Conservation (phyloP, 1,140 invertebrate species). For the Trigoniulus corallinus region DNA sequence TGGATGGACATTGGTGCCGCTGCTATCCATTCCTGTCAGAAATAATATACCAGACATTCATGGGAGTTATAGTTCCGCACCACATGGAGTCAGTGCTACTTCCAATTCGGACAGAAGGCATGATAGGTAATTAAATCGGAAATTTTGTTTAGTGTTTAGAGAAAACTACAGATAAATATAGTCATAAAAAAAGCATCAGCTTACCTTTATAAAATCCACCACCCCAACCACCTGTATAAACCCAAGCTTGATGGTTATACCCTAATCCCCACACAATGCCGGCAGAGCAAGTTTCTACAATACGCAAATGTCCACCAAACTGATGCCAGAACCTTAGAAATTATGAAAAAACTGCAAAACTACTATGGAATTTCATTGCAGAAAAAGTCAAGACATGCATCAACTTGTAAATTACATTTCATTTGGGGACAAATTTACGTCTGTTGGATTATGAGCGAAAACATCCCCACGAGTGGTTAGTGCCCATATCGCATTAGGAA, state of each 20-base stretch:
- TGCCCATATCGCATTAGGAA: slow-evolving; percentile 52
- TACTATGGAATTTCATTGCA: no score
- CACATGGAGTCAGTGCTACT: no score
- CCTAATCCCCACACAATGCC: slow-evolving; percentile 78
- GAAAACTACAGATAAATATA: no score
- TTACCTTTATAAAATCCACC: slow-evolving; percentile 54
- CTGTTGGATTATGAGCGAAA: slow-evolving; percentile 45
- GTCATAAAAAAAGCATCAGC: neutral
- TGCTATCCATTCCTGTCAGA: slow-evolving; percentile 38
- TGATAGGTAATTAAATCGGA: no score
- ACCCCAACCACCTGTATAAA: slow-evolving; percentile 72
- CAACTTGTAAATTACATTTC: no score
- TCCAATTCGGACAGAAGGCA: no score
- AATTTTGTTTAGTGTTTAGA: no score
- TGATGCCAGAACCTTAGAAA: slow-evolving; percentile 12
- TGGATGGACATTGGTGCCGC: slow-evolving; percentile 47
- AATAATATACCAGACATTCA: neutral
- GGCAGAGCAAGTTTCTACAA: slow-evolving; percentile 50
- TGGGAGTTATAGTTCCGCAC: no score
- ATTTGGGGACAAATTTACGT: neutral
- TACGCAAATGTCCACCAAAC: slow-evolving; percentile 49
- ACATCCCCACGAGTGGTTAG: slow-evolving; percentile 61
- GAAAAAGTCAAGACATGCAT: no score
- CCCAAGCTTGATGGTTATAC: slow-evolving; percentile 64
- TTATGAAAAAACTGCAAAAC: slow-evolving; percentile 2